Evolutionary conservation across 1,140 invertebrate genomes (phyloP).

Genomic region (Manduca sexta): DNA sequence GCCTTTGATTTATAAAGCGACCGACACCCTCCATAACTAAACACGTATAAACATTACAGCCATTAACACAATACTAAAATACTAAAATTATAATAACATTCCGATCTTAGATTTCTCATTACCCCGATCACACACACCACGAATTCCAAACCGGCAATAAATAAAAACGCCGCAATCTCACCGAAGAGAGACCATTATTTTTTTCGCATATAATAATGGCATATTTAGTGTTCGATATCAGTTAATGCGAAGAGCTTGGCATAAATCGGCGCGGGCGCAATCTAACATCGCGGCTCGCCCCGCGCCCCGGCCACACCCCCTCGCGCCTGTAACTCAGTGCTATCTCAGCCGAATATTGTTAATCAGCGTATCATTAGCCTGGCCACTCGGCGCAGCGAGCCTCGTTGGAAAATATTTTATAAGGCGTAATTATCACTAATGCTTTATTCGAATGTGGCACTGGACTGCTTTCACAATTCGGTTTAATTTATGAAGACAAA

Average conservation of each 20-base stretch:
- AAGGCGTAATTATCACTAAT: background rate
- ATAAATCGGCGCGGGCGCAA: constrained; percentile 60
- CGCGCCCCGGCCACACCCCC: constrained; percentile 48
- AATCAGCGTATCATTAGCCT: constrained; percentile 69
- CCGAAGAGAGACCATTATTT: constrained; percentile 54
- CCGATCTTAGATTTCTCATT: too few species aligned
- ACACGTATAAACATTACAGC: too few species aligned
- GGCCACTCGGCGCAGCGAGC: constrained; percentile 24
- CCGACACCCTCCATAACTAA: too few species aligned
- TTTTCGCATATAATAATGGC: constrained; percentile 69
- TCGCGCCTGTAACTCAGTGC: constrained; percentile 57
- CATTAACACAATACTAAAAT: too few species aligned
- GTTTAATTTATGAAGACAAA: too few species aligned
- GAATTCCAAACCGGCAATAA: constrained; percentile 56
- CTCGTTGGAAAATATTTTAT: background rate
- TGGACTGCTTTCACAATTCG: too few species aligned
- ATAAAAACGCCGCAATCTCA: constrained; percentile 40
- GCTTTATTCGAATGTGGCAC: too few species aligned
- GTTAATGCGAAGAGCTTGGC: constrained; percentile 60
- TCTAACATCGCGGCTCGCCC: constrained; percentile 42
- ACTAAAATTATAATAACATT: background rate
- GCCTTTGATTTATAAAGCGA: too few species aligned
- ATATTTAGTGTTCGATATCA: constrained; percentile 66
- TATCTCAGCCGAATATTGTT: constrained; percentile 70
- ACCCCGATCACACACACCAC: background rate